A percentile compares a stretch with the other conserved stretches of the same genome.
Evolutionary conservation across 1,140 invertebrate species (phyloP).

Genomic region (Pseudachorutes palmiensis): DNA sequence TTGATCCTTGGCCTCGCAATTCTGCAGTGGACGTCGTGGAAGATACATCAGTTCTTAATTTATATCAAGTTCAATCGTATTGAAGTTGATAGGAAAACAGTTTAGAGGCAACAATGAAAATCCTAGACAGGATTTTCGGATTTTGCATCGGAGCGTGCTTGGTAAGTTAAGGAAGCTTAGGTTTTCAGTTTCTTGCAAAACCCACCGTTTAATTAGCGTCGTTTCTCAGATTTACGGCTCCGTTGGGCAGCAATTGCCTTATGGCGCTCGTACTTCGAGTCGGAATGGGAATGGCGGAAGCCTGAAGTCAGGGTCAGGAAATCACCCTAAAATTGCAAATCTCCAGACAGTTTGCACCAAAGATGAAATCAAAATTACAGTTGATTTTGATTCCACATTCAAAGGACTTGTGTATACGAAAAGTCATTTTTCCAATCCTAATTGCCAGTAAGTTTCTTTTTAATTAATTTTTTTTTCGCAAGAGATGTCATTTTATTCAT

Average conservation of each 20-base stretch:
- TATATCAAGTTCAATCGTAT: not conserved
- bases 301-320: slow-evolving; percentile 13
- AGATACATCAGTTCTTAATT: not conserved
- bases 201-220: not conserved
- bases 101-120: too few relatives aligned
- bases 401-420: slow-evolving; percentile 67
- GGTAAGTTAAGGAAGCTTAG: too few relatives aligned
- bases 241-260: not conserved
- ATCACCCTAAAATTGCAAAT: slow-evolving; percentile 45
- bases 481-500: too few relatives aligned
- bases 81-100: not conserved
- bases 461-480: slow-evolving; percentile 2
- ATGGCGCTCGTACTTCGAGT: not conserved
- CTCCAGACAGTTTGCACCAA: slow-evolving; percentile 56
- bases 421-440: slow-evolving; percentile 56
- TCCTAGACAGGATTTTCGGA: too few relatives aligned
- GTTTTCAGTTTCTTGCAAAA: too few relatives aligned
- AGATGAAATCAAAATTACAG: slow-evolving; percentile 53
- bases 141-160: too few relatives aligned
- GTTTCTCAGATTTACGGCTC: not conserved
- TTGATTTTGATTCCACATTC: slow-evolving; percentile 56
- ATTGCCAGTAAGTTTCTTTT: slow-evolving; percentile 52
- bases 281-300: not conserved
- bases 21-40: not conserved
- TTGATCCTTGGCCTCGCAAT: not conserved